Evolutionary conservation across 2,888 invertebrate species (phyloP), one percentile per base, ranked within the genome.

Genomic region (Peribatodes rhomboidaria): DNA sequence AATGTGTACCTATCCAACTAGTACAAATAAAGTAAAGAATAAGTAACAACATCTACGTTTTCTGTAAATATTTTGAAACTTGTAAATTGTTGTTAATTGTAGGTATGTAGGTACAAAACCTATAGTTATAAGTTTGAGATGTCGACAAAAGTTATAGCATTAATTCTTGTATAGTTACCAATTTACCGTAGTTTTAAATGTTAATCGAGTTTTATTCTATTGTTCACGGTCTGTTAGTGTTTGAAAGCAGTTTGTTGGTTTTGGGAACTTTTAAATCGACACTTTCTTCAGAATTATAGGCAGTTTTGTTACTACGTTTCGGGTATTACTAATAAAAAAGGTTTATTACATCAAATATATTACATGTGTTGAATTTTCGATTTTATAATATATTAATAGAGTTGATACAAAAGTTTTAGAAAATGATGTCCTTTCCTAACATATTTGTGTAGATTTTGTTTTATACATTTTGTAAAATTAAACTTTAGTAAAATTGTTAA

Each of bases 121-220:
- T 16, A 41, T 41, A 10, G 16, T 16, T 16, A 41, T 41, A n/a
- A n/a, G n/a, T n/a, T 8, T 41, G 16, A 41, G 41, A 41, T 14
- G 16, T 16, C 2, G 16, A 20, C 10, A 44, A 10, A 46, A 11
- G 47, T 49, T 49, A 16, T 49, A 49, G 8, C 14, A 31, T 31
- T 6, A 31, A 49, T 10, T 47, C 13, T 44, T 39, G 16, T 46
- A 33, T 39, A 57, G 57, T 63, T 63, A 63, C 63, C 63, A 57
- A 49, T 31, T 49, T 31, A 31, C 14, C 14, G 16, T 31, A 49
- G 31, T 49, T 47, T 14, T 1, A 44, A 22, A 22, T 44, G 20
- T n/a, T 4, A 11, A 44, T 22, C 18, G 3, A 18, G 44, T 44
- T 44, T 20, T 7, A 11, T 44, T 41, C 16, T 8, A 2, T 16